Evolutionary conservation across 1,140 invertebrate species (phyloP), one percentile per base, ranked within the genome.

Genomic region (Elysia chlorotica): DNA sequence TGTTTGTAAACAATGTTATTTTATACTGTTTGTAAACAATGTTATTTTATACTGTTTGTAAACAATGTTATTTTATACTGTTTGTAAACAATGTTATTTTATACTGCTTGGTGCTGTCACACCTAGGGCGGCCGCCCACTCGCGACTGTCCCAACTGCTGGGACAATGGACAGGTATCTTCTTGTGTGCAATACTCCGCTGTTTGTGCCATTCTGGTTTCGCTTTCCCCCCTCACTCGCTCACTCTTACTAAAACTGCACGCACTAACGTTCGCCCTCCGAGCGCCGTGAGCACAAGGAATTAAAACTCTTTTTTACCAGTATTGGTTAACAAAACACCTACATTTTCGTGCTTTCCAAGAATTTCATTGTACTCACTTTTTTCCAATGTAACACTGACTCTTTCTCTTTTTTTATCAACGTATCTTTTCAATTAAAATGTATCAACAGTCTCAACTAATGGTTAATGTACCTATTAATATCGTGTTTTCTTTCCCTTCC

Each of bases 51-150:
- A n/a, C n/a, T n/a, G n/a, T n/a, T n/a, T n/a, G n/a, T n/a, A n/a
- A n/a, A n/a, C n/a, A n/a, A n/a, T n/a, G n/a, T n/a, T n/a, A n/a
- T n/a, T n/a, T n/a, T n/a, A n/a, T n/a, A n/a, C n/a, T n/a, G n/a
- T n/a, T n/a, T n/a, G n/a, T n/a, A n/a, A n/a, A n/a, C n/a, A n/a
- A n/a, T n/a, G n/a, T n/a, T 48, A n/a, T 48, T 48, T 48, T 48
- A 48, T 48, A 14, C 41, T 48, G n/a, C 41, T 10, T 48, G 10
- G 41, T 48, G 41, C n/a, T 48, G 41, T 48, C n/a, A n/a, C n/a
- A n/a, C n/a, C n/a, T 35, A 68, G 65, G 35, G 65, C 38, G 37
- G 65, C 65, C 2, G 65, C 65, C 48, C 33, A 2, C n/a, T 38
- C 53, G 4, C 65, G 65, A 14, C 36, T 68, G 31, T 41, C 38